These are phyloP conservation scores for Indicator maculatus DNA, from an alignment of 2,113 vertebrate genomes.

Conservation along the genomic window DNA sequence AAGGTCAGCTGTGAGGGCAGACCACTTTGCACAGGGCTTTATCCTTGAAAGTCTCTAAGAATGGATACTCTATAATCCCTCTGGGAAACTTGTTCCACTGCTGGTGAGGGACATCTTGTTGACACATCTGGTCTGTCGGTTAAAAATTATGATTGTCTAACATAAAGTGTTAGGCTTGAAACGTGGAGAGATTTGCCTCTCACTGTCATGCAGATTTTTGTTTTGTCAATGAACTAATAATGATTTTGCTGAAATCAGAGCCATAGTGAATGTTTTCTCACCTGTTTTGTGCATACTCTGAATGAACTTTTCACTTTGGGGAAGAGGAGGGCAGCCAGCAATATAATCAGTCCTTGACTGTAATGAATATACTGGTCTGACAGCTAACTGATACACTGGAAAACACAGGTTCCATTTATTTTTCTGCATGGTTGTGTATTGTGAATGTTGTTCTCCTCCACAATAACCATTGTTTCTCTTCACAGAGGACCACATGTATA, in stretches of 20 bases:
- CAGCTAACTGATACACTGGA: neutral
- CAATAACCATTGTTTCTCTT: neutral
- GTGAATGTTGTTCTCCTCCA: neutral
- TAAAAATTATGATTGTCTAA: neutral
- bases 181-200: neutral
- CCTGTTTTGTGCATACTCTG: neutral
- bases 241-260: neutral
- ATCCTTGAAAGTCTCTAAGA: neutral
- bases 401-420: neutral
- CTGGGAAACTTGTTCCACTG: neutral
- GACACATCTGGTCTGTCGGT: neutral
- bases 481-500: constrained; percentile 94
- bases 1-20: neutral
- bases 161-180: neutral
- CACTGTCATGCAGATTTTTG: neutral
- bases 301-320: neutral
- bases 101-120: neutral
- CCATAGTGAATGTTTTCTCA: neutral
- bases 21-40: neutral
- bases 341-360: neutral
- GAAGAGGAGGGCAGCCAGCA: neutral
- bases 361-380: neutral
- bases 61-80: neutral
- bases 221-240: neutral
- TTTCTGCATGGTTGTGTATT: neutral